Conservation (phyloP, 1,140 invertebrate genomes). For the Elysia chlorotica region DNA sequence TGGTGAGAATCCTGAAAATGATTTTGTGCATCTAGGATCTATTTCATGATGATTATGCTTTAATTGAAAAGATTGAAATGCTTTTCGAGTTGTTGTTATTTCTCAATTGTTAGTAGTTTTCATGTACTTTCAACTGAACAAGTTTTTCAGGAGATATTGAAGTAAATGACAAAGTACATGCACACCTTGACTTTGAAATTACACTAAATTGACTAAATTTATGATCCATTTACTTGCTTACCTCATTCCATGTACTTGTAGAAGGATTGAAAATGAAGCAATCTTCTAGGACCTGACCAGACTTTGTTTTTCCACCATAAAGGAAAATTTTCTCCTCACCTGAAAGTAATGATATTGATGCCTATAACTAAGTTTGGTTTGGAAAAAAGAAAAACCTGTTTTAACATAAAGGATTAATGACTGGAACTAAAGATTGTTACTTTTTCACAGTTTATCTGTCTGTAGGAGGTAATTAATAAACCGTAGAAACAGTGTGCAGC, state of each 20-base stretch:
- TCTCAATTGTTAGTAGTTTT: too few relatives aligned
- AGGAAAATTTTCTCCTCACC: conserved; percentile 46
- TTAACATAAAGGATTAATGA: background rate
- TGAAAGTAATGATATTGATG: conserved; percentile 24
- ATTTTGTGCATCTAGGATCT: too few relatives aligned
- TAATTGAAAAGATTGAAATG: too few relatives aligned
- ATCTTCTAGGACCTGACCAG: conserved; percentile 38
- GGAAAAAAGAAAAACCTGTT: background rate
- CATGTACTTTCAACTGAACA: too few relatives aligned
- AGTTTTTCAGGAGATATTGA: too few relatives aligned
- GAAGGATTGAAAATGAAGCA: conserved; percentile 43
- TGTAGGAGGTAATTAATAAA: background rate
- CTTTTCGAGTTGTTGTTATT: too few relatives aligned
- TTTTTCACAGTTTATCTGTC: background rate
- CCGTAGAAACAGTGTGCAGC: background rate
- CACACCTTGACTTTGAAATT: too few relatives aligned
- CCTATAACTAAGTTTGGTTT: background rate
- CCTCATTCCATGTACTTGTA: conserved; percentile 43
- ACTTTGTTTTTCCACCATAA: conserved; percentile 52
- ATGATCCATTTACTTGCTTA: too few relatives aligned
- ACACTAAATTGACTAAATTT: too few relatives aligned
- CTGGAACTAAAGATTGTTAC: background rate
- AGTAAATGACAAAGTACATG: too few relatives aligned
- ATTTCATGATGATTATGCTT: too few relatives aligned
- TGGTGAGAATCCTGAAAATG: too few relatives aligned